Percentiles rank a stretch among this genome's conserved stretches.
These are phyloP conservation scores for Mesitornis unicolor DNA, from an alignment of 2,113 vertebrate species.

Conservation along the genomic window DNA sequence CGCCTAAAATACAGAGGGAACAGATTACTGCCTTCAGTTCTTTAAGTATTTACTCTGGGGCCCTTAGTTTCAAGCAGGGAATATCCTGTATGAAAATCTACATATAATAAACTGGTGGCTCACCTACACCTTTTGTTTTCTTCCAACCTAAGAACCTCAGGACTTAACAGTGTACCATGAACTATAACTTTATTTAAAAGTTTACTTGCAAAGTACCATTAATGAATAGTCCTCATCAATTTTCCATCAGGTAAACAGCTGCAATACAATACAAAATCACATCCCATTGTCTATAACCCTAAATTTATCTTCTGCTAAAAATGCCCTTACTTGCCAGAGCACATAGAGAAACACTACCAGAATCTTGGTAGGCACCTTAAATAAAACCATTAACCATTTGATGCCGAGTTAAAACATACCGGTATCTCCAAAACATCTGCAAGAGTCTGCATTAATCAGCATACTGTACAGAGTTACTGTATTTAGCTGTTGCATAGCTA, in stretches of 20 bases:
- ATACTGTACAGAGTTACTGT: constrained; percentile 37
- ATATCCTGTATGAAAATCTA: neutral
- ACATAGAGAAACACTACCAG: neutral
- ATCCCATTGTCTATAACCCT: neutral
- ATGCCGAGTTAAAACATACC: constrained; percentile 7
- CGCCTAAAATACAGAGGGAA: accelerated
- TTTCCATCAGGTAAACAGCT: neutral
- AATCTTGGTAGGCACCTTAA: neutral
- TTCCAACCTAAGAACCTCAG: neutral
- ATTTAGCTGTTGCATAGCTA: constrained; percentile 60
- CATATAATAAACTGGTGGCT: neutral
- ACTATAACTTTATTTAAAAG: neutral
- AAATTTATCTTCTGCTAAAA: neutral
- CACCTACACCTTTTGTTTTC: neutral
- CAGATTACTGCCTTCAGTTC: neutral
- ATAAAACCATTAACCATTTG: constrained; percentile 15
- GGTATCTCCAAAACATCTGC: constrained; percentile 65
- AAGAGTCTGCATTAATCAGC: constrained; percentile 56
- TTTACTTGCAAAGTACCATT: neutral
- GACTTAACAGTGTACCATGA: neutral
- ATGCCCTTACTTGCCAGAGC: neutral
- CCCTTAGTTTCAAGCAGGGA: neutral
- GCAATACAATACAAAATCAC: neutral
- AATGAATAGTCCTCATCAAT: neutral
- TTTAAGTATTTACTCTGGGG: neutral